Base-by-base conservation (phyloP, 2,888 invertebrate species). In the Aproaerema taeniolella region DNA sequence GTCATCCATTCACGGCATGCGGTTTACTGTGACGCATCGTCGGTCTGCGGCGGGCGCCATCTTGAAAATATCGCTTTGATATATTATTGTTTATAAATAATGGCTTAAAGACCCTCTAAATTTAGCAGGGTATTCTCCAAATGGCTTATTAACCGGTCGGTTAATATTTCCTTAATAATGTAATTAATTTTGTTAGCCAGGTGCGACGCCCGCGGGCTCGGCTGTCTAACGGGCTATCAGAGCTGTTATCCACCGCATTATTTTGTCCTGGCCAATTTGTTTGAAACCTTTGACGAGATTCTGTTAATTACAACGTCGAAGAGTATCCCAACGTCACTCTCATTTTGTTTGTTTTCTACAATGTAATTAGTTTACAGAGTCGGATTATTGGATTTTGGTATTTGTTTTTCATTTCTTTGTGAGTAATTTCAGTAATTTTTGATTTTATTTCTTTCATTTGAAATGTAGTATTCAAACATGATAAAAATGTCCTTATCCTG, bases 11-110 rank as follows among this genome's bases (percentile, higher is more conserved):
- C 20, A 15, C 52, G 42, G 53, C 49, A 52, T 47, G 56, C 50
- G 55, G 47, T 45, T 45, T 48, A 43, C 47, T 49, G 62, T 66
- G 70, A 73, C 59, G 67, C 69, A 74, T 70, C 52, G 68, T 55
- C 50, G 58, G 55, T 60, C 54, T 74, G 79, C 71, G 79, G 80
- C 59, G 50, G 50, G 67, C 80, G 67, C 77, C 86, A 85, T 86
- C 82, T 85, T 85, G 83, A 71, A 81, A 77, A 80, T 78, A 85
- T 82, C 81, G 71, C 66, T 69, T 77, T 86, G 85, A 86, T 85
- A 86, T 86, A 86, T 85, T 85, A 85, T 83, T 85, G 83, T 85
- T 85, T 82, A 77, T 82, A 82, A 85, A 81, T 83, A 82, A 85
- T 82, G 78, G 71, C 74, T 69, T 10, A 11, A 35, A 14, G 73